phyloP scores from a whole-genome alignment of 1,140 invertebrate species.

The Psix sp. region DNA sequence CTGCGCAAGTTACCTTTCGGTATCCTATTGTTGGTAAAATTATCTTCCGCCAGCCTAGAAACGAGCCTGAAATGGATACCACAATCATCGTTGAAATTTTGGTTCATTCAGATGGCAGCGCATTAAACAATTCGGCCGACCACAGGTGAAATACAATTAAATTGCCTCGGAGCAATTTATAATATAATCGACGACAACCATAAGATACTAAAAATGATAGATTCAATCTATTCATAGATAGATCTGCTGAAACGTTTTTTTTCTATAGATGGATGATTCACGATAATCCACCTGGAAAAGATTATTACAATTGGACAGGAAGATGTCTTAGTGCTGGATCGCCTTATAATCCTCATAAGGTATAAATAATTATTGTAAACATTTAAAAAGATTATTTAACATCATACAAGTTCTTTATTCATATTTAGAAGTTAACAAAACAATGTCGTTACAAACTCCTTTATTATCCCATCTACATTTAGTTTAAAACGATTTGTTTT shows the following conservation, averaged over 20 bases:
- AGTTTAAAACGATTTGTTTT: no score
- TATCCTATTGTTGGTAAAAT: conserved; percentile 93
- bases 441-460: no score
- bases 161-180: conserved; percentile 19
- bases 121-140: conserved; percentile 85
- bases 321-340: conserved; percentile 89
- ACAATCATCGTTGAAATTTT: conserved; percentile 86
- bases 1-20: conserved; percentile 85
- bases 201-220: neutral
- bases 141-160: conserved; percentile 80
- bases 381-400: no score
- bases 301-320: conserved; percentile 93
- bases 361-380: conserved; percentile 65
- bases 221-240: neutral
- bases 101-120: conserved; percentile 90
- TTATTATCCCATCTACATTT: no score
- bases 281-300: conserved; percentile 81
- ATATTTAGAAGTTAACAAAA: no score
- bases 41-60: conserved; percentile 88
- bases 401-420: no score
- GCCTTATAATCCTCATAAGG: conserved; percentile 88
- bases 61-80: conserved; percentile 89
- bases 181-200: conserved; percentile 7
- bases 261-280: conserved; percentile 80
- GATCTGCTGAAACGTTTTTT: conserved; percentile 9